Base-by-base conservation (phyloP, 1,140 invertebrate genomes). In the Telenomus remus region DNA sequence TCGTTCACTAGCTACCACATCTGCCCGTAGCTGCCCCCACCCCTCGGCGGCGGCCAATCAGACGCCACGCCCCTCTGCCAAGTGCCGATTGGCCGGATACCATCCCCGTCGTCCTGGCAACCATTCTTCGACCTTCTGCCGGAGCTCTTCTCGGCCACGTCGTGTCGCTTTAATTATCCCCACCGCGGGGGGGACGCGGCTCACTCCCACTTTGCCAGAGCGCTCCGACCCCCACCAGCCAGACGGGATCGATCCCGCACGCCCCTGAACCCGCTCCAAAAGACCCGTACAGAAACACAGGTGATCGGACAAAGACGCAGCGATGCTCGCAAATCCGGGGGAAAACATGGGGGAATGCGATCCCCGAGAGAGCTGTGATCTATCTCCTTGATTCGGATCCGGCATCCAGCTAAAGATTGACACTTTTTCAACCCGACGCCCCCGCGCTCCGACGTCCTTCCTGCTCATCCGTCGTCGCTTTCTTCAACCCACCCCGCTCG, bases 141-240 rank as follows among this genome's bases (percentile, higher is more conserved):
- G 50, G n/a, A 51, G 51, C 50, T 65, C 75, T 71, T 59, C 55
- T 49, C 57, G 64, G 66, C 19, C 19, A 57, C 57, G 69, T 78
- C 80, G 84, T 81, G 83, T 80, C 79, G 71, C 84, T 83, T 81
- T 85, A 85, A 86, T 87, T 87, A 86, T 82, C 87, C 85, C 86
- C 80, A 78, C 87, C 78, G 44, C 19, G 4, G 49, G 15, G 44
- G 50, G 1, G 7, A 0, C 53, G 35, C 19, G 27, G 39, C 70
- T 66, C 63, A 54, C 61, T 42, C 56, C 66, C 48, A 42, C 48
- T 61, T 27, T n/a, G n/a, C n/a, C n/a, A n/a, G n/a, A n/a, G 19
- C 57, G 15, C 15, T 14, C 47, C 43, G 35, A 56, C 35, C 74
- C 56, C 73, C 61, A 55, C 68, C 56, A 19, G 8, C 15, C 37